Conservation (phyloP, 2,888 invertebrate species). For the Drosophila rellima region DNA sequence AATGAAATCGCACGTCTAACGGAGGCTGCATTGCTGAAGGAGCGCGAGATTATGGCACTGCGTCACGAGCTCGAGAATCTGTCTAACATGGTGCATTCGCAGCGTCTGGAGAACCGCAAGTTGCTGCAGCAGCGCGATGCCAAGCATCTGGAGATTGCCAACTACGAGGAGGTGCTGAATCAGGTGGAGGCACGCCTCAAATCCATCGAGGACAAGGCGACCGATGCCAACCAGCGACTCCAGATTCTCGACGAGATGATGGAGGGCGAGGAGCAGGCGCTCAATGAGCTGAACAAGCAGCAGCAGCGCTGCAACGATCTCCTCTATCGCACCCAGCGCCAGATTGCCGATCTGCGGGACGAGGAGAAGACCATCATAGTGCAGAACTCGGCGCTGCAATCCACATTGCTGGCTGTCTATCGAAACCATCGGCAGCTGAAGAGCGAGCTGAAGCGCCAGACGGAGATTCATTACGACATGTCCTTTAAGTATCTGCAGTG, state of each 20-base stretch:
- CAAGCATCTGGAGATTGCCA: conserved; percentile 61
- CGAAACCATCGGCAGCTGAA: conserved; percentile 78
- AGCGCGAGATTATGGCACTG: conserved; percentile 84
- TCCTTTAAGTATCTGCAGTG: conserved; percentile 85
- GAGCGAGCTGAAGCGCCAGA: conserved; percentile 87
- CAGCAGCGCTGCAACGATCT: conserved; percentile 79
- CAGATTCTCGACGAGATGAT: conserved; percentile 84
- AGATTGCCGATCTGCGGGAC: conserved; percentile 74
- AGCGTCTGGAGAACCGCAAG: conserved; percentile 83
- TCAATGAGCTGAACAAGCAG: conserved; percentile 77
- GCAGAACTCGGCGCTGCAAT: conserved; percentile 71
- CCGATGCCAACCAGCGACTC: conserved; percentile 83
- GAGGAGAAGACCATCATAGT: conserved; percentile 75
- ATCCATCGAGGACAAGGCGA: conserved; percentile 75
- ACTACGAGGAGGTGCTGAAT: conserved; percentile 53
- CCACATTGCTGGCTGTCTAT: conserved; percentile 61
- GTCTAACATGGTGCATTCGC: conserved; percentile 76
- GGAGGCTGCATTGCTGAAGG: conserved; percentile 83
- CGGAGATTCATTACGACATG: conserved; percentile 88
- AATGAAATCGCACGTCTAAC: conserved; percentile 83
- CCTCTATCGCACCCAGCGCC: conserved; percentile 82
- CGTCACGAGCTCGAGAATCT: conserved; percentile 83
- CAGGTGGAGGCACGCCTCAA: conserved; percentile 71
- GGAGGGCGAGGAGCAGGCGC: conserved; percentile 77
- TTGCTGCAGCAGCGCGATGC: conserved; percentile 58